These are phyloP conservation scores for Cantharis rustica DNA, from an alignment of 2,888 invertebrate species.

Conservation along the genomic window DNA sequence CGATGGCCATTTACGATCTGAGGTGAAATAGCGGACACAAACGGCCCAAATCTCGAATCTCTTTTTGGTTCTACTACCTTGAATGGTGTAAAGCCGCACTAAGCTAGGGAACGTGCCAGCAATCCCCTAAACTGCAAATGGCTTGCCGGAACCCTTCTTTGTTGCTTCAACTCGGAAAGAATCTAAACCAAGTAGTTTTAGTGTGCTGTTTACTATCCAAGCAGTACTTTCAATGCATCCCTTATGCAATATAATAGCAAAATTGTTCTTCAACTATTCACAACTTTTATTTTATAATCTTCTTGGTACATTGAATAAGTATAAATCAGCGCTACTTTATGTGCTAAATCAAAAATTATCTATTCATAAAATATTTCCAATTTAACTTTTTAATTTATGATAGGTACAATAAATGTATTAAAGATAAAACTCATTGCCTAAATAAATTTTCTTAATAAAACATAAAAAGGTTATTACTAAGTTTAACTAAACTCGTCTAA, in stretches of 20 bases:
- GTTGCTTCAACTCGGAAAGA: slow-evolving; percentile 24
- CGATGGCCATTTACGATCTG: slow-evolving; percentile 43
- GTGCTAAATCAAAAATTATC: neutral
- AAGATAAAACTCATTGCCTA: neutral
- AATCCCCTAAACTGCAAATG: slow-evolving; percentile 38
- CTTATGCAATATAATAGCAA: neutral
- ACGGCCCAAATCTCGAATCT: slow-evolving; percentile 24
- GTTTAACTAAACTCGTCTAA: slow-evolving; percentile 10
- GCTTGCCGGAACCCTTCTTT: slow-evolving; percentile 33
- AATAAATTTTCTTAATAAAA: neutral
- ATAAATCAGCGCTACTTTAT: neutral
- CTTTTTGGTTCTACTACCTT: slow-evolving; percentile 30
- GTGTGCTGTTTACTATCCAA: slow-evolving; percentile 21
- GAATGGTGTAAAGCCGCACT: slow-evolving; percentile 38
- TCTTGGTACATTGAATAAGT: neutral
- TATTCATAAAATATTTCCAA: neutral
- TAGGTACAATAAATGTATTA: neutral
- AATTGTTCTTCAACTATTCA: neutral
- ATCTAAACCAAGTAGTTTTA: slow-evolving; percentile 22
- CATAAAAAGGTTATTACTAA: neutral
- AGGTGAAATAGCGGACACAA: slow-evolving; percentile 31
- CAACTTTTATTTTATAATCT: neutral
- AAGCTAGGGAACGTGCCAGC: slow-evolving; percentile 37
- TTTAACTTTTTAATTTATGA: slow-evolving; percentile 5
- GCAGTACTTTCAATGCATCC: slow-evolving; percentile 12